Evolutionary conservation across 2,888 invertebrate species (phyloP).

Genomic region (Drosophila kuntzei): DNA sequence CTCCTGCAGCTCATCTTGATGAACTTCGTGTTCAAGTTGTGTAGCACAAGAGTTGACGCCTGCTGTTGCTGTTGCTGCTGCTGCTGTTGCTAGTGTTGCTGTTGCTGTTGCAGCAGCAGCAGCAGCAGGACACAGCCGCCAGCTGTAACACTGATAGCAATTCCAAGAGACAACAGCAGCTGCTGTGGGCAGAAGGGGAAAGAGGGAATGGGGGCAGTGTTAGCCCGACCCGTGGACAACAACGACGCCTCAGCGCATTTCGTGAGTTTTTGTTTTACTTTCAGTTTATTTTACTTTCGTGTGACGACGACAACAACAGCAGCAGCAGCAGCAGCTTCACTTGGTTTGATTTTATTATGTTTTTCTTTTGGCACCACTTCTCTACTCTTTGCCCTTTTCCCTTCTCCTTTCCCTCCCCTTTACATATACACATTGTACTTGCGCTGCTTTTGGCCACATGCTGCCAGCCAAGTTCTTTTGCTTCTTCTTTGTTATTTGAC

Average conservation of each 20-base stretch:
- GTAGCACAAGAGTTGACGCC: constrained; percentile 82
- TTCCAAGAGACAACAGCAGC: constrained; percentile 76
- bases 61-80: constrained; percentile 53
- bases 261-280: constrained; percentile 78
- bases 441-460: constrained; percentile 70
- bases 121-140: constrained; percentile 50
- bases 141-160: constrained; percentile 81
- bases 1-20: constrained; percentile 65
- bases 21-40: constrained; percentile 81
- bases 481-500: constrained; percentile 59
- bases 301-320: constrained; percentile 53
- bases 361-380: constrained; percentile 77
- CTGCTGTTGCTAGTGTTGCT: neutral
- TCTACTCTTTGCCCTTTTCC: neutral
- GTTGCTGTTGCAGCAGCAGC: neutral
- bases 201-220: neutral
- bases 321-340: constrained; percentile 61
- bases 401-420: neutral
- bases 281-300: constrained; percentile 80
- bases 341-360: constrained; percentile 81
- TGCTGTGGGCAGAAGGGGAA: neutral
- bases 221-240: constrained; percentile 28
- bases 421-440: constrained; percentile 27
- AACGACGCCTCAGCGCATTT: constrained; percentile 66
- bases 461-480: constrained; percentile 65